A percentile compares a stretch with the other conserved stretches of the same genome.
Conservation (phyloP, 2,888 invertebrate genomes). For the Callinectes sapidus region DNA sequence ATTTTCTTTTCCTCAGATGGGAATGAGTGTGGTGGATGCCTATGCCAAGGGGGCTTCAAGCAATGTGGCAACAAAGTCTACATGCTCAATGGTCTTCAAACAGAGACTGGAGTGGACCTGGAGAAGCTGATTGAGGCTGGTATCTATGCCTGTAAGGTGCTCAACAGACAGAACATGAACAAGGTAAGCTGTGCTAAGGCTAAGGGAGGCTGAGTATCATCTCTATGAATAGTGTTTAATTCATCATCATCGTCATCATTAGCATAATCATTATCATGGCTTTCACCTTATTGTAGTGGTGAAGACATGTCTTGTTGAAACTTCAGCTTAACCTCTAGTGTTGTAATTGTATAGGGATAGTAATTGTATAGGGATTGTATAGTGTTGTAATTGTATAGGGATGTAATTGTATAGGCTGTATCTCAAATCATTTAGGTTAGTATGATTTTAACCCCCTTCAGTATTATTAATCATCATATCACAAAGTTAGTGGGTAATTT, state of each 20-base stretch:
- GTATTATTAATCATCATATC: background rate
- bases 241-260: too few relatives aligned
- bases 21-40: conserved; percentile 91
- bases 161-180: conserved; percentile 85
- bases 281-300: background rate
- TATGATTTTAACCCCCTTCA: background rate
- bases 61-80: conserved; percentile 98
- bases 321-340: background rate
- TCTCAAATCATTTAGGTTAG: background rate
- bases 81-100: conserved; percentile 91
- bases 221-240: background rate
- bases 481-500: background rate
- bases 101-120: conserved; percentile 89
- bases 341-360: too few relatives aligned
- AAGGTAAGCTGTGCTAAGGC: conserved; percentile 81
- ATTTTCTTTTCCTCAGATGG: conserved; percentile 80
- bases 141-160: conserved; percentile 86
- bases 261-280: background rate
- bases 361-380: too few relatives aligned
- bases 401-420: background rate
- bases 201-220: background rate
- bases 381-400: too few relatives aligned
- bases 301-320: background rate
- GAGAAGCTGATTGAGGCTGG: conserved; percentile 88
- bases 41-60: conserved; percentile 98